Evolutionary conservation across 2,888 invertebrate species (phyloP).

Genomic region (Phasia obesa): DNA sequence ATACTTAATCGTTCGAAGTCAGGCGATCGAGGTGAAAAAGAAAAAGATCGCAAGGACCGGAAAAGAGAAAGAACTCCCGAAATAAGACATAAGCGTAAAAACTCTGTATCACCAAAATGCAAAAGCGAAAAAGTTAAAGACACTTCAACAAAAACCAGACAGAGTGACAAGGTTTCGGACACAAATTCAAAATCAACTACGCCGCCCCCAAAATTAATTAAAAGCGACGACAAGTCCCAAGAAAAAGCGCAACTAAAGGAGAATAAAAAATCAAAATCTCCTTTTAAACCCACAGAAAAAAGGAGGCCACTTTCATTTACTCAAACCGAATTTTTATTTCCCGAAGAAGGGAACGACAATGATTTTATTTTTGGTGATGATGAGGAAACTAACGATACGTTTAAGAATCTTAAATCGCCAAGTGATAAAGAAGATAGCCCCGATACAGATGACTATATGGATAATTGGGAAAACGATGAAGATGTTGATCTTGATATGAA

Average conservation of each 20-base stretch:
- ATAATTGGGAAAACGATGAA: conserved; percentile 81
- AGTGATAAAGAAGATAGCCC: conserved; percentile 78
- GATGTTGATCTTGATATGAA: conserved; percentile 74
- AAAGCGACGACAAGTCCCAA: not conserved
- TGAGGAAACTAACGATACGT: conserved; percentile 63
- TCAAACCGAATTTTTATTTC: conserved; percentile 72
- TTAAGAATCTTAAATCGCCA: conserved; percentile 45
- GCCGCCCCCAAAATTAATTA: conserved; percentile 39
- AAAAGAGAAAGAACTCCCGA: conserved; percentile 37
- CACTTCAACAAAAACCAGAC: not conserved
- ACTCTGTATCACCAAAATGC: conserved; percentile 45
- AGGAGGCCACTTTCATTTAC: conserved; percentile 71
- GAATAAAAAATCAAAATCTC: conserved; percentile 61
- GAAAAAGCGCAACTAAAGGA: conserved; percentile 12
- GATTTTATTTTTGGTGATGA: conserved; percentile 56
- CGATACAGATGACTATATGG: conserved; percentile 82
- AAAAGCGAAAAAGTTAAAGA: conserved; percentile 31
- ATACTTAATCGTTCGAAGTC: conserved; percentile 61
- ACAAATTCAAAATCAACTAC: conserved; percentile 33
- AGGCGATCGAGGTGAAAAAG: conserved; percentile 48
- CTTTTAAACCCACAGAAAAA: conserved; percentile 40
- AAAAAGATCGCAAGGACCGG: conserved; percentile 33
- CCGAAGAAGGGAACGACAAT: conserved; percentile 64
- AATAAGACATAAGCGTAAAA: conserved; percentile 26
- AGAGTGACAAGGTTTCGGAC: not conserved